Evolutionary conservation across 2,113 vertebrate species (phyloP).

Genomic region (Merops nubicus): DNA sequence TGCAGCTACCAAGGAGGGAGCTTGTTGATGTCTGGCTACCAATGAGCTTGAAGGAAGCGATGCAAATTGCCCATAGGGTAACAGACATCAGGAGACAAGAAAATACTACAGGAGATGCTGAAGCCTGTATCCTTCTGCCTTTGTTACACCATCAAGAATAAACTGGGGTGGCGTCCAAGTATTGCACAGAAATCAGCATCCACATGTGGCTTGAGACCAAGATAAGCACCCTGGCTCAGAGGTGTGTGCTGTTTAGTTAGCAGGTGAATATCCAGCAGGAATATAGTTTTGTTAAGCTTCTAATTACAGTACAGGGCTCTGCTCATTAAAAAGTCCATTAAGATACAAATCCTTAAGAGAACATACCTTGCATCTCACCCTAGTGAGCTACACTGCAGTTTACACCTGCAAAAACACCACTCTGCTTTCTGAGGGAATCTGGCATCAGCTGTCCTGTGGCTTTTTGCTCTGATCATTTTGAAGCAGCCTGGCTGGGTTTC

Average conservation of each 20-base stretch:
- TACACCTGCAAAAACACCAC: background rate
- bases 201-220: background rate
- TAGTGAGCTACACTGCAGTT: background rate
- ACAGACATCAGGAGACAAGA: background rate
- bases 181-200: background rate
- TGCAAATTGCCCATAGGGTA: background rate
- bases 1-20: background rate
- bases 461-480: background rate
- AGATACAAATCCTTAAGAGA: background rate
- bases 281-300: background rate
- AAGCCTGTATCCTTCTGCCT: background rate
- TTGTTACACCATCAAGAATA: background rate
- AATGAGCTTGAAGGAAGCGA: background rate
- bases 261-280: background rate
- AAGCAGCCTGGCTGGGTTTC: accelerated
- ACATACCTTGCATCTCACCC: background rate
- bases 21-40: background rate
- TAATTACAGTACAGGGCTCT: background rate
- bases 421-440: background rate
- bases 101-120: background rate
- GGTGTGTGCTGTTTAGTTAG: background rate
- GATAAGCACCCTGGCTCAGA: background rate
- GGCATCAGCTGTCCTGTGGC: background rate
- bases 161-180: background rate
- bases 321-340: background rate